Conservation (phyloP, 37 sponge, comb jelly and placozoan genomes). For the Ephydatia muelleri region DNA sequence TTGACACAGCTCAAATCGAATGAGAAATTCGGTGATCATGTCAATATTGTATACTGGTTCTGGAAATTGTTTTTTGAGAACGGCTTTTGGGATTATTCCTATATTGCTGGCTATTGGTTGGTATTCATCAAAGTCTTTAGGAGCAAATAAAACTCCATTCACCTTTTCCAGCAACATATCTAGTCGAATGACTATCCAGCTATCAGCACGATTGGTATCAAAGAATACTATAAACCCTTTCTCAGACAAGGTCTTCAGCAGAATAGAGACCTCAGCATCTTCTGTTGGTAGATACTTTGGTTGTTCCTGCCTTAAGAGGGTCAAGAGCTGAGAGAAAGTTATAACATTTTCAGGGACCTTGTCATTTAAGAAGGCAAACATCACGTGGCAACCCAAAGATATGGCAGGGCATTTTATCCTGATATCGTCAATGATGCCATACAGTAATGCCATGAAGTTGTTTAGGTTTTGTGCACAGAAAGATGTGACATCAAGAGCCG, state of each 20-base stretch:
- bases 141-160: constrained; percentile 14
- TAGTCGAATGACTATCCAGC: constrained; percentile 7
- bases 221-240: constrained; percentile 12
- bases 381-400: not conserved
- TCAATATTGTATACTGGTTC: not conserved
- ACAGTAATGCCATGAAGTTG: too few relatives aligned
- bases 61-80: not conserved
- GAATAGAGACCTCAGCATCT: not conserved
- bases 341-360: not conserved
- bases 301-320: not conserved
- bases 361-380: constrained; percentile 3
- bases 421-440: not conserved
- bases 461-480: not conserved
- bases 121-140: constrained; percentile 2
- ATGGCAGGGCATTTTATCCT: not conserved
- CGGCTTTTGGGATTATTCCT: not conserved
- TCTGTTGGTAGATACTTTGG: not conserved
- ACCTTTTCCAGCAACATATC: not conserved
- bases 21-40: constrained; percentile 1
- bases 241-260: constrained; percentile 10
- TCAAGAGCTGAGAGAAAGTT: not conserved
- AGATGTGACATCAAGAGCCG: not conserved
- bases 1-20: constrained; percentile 4
- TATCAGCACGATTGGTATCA: not conserved
- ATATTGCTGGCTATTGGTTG: not conserved